Conservation (phyloP, 2,797 vertebrate genomes). For the Poeciliopsis presidionis region DNA sequence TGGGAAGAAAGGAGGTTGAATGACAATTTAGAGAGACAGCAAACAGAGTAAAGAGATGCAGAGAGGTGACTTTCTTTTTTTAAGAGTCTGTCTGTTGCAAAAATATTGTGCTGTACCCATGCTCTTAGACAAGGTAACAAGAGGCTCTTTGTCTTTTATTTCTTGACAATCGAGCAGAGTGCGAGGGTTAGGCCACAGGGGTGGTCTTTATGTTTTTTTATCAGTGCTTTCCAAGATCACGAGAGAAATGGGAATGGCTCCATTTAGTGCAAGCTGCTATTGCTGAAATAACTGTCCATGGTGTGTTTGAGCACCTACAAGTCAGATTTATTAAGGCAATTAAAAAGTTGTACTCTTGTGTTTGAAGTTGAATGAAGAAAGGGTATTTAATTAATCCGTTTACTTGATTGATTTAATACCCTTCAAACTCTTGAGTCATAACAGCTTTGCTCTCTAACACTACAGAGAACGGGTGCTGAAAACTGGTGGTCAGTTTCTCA, state of each 20-base stretch:
- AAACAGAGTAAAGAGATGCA: conserved; percentile 51
- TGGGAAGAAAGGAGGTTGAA: conserved; percentile 33
- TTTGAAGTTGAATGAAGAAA: conserved; percentile 20
- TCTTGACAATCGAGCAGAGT: conserved; percentile 68
- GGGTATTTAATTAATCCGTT: neutral
- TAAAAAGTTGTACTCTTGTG: conserved; percentile 34
- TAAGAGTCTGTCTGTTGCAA: conserved; percentile 54
- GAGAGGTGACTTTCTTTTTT: conserved; percentile 62
- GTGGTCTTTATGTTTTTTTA: conserved; percentile 65
- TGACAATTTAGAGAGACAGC: conserved; percentile 55
- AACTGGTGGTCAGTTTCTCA: neutral
- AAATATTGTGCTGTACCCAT: conserved; percentile 65
- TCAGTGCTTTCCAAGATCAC: conserved; percentile 45
- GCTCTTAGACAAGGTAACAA: conserved; percentile 53
- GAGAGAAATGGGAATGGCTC: conserved; percentile 45
- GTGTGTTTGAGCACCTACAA: conserved; percentile 12
- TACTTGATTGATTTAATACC: neutral
- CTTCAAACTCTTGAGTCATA: neutral
- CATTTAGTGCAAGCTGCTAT: conserved; percentile 42
- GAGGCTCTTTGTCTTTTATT: conserved; percentile 66
- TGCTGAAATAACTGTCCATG: conserved; percentile 38
- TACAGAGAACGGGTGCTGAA: neutral
- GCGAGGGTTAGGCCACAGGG: conserved; percentile 50
- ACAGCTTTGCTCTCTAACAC: neutral
- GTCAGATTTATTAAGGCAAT: conserved; percentile 29